These are phyloP conservation scores for Hyaena hyaena DNA, from an alignment of 2,113 vertebrate species.

Conservation along the genomic window DNA sequence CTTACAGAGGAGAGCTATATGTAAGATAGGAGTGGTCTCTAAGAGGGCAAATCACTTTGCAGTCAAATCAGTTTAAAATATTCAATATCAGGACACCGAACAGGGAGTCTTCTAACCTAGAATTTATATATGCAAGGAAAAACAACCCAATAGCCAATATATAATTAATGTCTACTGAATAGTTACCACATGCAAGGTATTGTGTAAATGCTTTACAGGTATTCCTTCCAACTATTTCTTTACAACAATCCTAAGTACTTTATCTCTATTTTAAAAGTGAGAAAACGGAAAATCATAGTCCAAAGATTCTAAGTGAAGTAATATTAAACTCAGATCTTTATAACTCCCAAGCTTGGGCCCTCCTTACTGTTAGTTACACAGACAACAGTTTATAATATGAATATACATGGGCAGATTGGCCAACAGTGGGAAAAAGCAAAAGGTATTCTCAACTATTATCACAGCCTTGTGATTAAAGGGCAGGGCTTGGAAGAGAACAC, in stretches of 20 bases:
- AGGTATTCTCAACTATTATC: background rate
- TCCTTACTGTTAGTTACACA: background rate
- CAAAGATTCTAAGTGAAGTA: background rate
- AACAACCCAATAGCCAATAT: background rate
- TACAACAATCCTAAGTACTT: background rate
- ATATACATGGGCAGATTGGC: background rate
- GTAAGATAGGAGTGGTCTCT: background rate
- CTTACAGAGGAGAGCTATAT: background rate
- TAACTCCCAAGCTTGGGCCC: background rate
- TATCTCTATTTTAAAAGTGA: slow-evolving; percentile 14
- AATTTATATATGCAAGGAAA: slow-evolving; percentile 1
- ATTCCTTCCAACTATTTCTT: slow-evolving; percentile 23
- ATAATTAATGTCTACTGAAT: background rate
- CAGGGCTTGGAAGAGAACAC: background rate
- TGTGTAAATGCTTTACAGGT: slow-evolving; percentile 22
- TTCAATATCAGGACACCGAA: background rate
- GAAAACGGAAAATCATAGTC: background rate
- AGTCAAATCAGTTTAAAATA: slow-evolving; percentile 41
- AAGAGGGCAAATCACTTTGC: slow-evolving; percentile 14
- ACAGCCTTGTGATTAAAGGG: slow-evolving; percentile 22
- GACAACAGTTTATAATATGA: background rate
- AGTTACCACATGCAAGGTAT: background rate
- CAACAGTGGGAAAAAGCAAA: slow-evolving; percentile 20
- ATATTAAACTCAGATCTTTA: background rate
- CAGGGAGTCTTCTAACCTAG: background rate